Evolutionary conservation across 1,140 invertebrate genomes (phyloP), one percentile per base, ranked within the genome.

Genomic region (Laupala kohalensis): DNA sequence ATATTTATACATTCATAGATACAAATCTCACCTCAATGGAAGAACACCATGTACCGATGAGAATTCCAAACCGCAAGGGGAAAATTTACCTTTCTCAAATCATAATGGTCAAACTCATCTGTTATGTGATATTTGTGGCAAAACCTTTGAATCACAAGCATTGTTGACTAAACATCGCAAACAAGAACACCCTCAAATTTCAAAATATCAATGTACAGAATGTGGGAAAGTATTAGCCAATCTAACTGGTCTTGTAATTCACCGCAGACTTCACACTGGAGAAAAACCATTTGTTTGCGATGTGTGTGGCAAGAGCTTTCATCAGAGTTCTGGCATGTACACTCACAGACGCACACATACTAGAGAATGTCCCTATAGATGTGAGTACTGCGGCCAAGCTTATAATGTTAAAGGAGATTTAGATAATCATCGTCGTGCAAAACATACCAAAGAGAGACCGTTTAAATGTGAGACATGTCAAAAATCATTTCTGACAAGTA

Each of bases 401-500:
- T 79, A 77, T 69, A 79, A 78, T 65, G 68, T 70, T 64, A 68
- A 64, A 80, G 79, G 77, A 81, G 87, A 89, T 77, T 78, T 89
- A 70, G 88, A 88, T 72, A 87, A 89, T 77, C 88, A 89, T 71
- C 86, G 86, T 13, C 82, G 87, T 3, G 88, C 88, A 75, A 84
- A 83, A 6, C 87, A 89, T 72, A 87, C 86, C 3, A 87, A 89
- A 5, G 87, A 91, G 72, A 83, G 89, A 4, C 90, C 90, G 5
- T 91, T 90, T 77, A 85, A 87, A 70, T 91, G 90, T 71, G 80
- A 84, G 26, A 83, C 89, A 6, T 92, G 90, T 76, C 85, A 86
- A 29, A 91, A 91, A 76, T 85, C 86, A 23, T 92, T 92, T 74
- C 83, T 90, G 0, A 90, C 89, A 4, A 89, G 88, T 0, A 89